Evolutionary conservation across 1,140 invertebrate genomes (phyloP), one percentile per base, ranked within the genome.

Genomic region (Argopecten irradians): DNA sequence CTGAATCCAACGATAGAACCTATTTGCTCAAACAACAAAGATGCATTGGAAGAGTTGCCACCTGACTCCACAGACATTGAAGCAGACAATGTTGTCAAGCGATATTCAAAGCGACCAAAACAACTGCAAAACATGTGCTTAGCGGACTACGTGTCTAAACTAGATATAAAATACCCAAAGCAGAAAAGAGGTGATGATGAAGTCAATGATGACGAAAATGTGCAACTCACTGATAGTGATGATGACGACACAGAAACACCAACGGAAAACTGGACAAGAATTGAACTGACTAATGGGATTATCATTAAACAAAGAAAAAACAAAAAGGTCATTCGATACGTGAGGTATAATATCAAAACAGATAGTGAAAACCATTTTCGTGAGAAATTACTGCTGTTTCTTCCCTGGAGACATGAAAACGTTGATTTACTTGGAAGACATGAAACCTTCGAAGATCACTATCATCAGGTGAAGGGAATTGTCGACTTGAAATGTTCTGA

Each of bases 341-440:
- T 87, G 5, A 34, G 28, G 3, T 87, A 84, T 36, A 87, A 32
- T 34, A 19, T 83, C 32, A 22, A 88, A n/a, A 82, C 85, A 41
- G 83, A 89, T 34, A 55, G 39, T 87, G 90, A 90, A 88, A 86
- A 91, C n/a, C 34, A 88, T 84, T 89, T 87, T 71, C 43, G 90
- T 36, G 83, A 90, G 89, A 83, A 32, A 82, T 36, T 85, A 16
- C 87, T 90, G 88, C 85, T 87, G 43, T 90, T 83, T 35, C 9
- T 82, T 35, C 35, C 88, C 35, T 87, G 86, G 82, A 71, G 86
- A 87, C 82, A 84, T 36, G 89, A 92, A 86, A 34, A 86, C 19
- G 22, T 22, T 43, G 86, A 84, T 35, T 46, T 86, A 22, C 34
- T 34, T 22, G 41, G 39, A 43, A n/a, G 82, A 28, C 14, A 41